Percentiles rank a stretch among this genome's conserved stretches.
phyloP scores from a whole-genome alignment of 2,113 vertebrate genomes.

The Syngnathus scovelli region DNA sequence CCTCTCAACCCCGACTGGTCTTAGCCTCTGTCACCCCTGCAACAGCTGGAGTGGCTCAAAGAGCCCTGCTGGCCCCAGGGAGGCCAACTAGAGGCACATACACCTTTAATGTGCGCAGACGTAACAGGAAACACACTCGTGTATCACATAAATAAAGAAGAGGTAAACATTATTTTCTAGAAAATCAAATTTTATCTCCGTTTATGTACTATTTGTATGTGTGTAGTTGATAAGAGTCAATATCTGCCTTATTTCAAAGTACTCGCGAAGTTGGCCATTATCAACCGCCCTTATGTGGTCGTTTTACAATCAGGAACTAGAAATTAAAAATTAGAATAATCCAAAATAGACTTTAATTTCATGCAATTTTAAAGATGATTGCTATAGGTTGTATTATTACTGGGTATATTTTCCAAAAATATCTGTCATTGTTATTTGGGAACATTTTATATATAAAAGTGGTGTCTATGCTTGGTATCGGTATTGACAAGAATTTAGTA shows the following conservation, averaged over 20 bases:
- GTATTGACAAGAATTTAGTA: too few relatives aligned
- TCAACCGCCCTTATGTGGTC: too few relatives aligned
- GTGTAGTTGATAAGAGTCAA: background rate
- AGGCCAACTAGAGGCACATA: conserved; percentile 20
- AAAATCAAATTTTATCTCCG: background rate
- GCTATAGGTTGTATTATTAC: too few relatives aligned
- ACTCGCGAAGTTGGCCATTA: too few relatives aligned
- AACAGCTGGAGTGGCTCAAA: conserved; percentile 64
- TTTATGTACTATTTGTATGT: background rate
- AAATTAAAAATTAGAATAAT: too few relatives aligned
- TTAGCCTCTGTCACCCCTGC: conserved; percentile 52
- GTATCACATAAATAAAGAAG: conserved; percentile 5
- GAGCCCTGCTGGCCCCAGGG: conserved; percentile 34
- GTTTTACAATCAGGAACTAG: too few relatives aligned
- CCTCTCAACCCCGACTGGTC: conserved; percentile 35
- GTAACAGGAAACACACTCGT: conserved; percentile 4
- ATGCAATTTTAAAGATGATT: too few relatives aligned
- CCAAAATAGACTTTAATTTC: too few relatives aligned
- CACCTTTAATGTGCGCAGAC: conserved; percentile 37
- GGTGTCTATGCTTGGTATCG: too few relatives aligned
- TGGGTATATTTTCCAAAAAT: too few relatives aligned
- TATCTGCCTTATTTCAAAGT: background rate
- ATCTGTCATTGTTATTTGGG: too few relatives aligned
- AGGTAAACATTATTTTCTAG: background rate
- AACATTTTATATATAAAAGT: too few relatives aligned